Evolutionary conservation across 53 echinoderm and acorn worm genomes (phyloP), one percentile per base, ranked within the genome.

Genomic region (Patiria pectinifera): DNA sequence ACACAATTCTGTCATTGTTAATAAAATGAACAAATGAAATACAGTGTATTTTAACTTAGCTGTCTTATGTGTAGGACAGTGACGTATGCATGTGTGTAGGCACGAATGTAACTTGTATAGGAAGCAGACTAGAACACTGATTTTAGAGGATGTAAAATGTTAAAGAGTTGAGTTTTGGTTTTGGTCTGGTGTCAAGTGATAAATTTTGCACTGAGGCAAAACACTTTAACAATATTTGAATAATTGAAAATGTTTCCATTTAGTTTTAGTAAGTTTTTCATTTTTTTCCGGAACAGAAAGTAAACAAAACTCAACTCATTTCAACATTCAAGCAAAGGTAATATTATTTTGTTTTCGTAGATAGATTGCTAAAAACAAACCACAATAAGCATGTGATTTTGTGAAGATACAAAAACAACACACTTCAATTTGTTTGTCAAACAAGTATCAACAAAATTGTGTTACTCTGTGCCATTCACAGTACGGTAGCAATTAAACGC

Each of bases 91-190:
- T 35, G 35, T 60, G 60, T 60, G 60, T 60, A 60, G 60, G 60
- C 60, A 60, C 60, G 2, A 12, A 8, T 2, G 60, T 60, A 12
- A 60, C 60, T 35, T 35, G 35, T 35, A 35, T 35, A 35, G 35
- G 35, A 35, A 35, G 35, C 35, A 35, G 35, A 35, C 35, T 35
- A 35, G 0, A 35, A 35, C 35, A 35, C 35, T 35, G 35, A 35
- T 79, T 79, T 45, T n/a, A 79, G 16, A 79, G 80, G 80, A 79
- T 16, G 80, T 79, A 15, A 79, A 79, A 79, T 79, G 80, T 79
- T 48, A 79, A 79, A 18, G 80, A 46, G 46, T 5, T 12, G 80
- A 45, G 46, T n/a, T 74, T 74, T 74, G 74, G 74, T 23, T 9
- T 74, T 74, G 74, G 19, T 74, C 18, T 74, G 6, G 74, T 74